phyloP scores from a whole-genome alignment of 2,797 vertebrate species.

The Hippocampus kuda region DNA sequence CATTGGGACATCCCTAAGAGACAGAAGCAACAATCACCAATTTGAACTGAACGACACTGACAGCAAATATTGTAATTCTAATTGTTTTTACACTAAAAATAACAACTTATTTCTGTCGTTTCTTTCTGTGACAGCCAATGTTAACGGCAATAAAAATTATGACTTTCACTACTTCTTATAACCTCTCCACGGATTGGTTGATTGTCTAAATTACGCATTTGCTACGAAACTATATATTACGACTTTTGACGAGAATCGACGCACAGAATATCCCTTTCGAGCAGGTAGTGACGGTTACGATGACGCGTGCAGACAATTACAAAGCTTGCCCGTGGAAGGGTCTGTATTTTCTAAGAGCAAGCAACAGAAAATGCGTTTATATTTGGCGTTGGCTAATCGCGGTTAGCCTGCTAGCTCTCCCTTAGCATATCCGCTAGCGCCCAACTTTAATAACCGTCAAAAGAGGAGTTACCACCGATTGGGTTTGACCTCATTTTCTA shows the following conservation, averaged over 20 bases:
- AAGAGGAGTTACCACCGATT: conserved; percentile 15
- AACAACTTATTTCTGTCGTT: not conserved
- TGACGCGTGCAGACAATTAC: not conserved
- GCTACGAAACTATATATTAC: not conserved
- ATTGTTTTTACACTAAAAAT: not conserved
- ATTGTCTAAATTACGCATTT: not conserved
- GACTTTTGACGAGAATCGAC: conserved; percentile 1
- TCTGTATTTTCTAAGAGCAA: not conserved
- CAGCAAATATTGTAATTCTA: no score
- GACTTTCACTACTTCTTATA: not conserved
- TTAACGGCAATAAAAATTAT: not conserved
- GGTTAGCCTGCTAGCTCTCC: conserved; percentile 33
- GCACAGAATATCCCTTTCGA: not conserved
- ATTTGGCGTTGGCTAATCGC: conserved; percentile 25
- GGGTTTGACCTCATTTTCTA: not conserved
- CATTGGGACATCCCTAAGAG: no score
- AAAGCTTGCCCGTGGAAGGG: not conserved
- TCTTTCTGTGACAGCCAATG: not conserved
- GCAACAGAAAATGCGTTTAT: conserved; percentile 17
- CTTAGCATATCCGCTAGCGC: conserved; percentile 10
- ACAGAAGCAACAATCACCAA: no score
- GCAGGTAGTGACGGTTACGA: conserved; percentile 10
- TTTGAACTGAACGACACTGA: no score
- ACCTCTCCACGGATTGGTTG: not conserved
- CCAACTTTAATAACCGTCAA: conserved; percentile 38